Evolutionary conservation across 92 coral and sea anemone genomes (phyloP).

Genomic region (Parazoanthus atlanticus): DNA sequence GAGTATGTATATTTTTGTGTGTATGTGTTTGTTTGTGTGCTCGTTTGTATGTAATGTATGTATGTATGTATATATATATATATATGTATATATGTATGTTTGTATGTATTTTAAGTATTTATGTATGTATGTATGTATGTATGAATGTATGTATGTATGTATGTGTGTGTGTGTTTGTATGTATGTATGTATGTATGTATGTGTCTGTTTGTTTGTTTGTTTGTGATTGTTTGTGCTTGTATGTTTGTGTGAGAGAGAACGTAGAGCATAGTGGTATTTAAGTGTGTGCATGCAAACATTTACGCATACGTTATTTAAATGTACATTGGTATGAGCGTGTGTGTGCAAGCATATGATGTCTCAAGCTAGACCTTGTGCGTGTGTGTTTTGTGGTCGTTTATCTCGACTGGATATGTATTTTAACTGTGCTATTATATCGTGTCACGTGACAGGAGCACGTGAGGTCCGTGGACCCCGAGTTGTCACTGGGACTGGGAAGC

Average conservation of each 20-base stretch:
- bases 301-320: not conserved
- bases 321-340: not conserved
- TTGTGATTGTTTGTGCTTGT: too few relatives aligned
- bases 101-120: not conserved
- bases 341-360: not conserved
- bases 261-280: too few relatives aligned
- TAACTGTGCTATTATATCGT: not conserved
- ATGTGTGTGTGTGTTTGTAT: not conserved
- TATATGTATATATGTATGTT: too few relatives aligned
- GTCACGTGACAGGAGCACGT: slow-evolving; percentile 70
- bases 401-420: not conserved
- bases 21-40: not conserved
- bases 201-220: not conserved
- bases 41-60: not conserved
- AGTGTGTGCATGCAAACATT: not conserved
- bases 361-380: not conserved
- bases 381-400: not conserved
- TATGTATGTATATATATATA: not conserved
- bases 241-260: too few relatives aligned
- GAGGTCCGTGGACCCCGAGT: slow-evolving; percentile 65
- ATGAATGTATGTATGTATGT: too few relatives aligned
- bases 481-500: slow-evolving; percentile 72
- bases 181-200: not conserved
- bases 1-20: not conserved
- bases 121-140: too few relatives aligned